These are phyloP conservation scores for Ruditapes philippinarum DNA, from an alignment of 1,140 invertebrate species.

Conservation along the genomic window DNA sequence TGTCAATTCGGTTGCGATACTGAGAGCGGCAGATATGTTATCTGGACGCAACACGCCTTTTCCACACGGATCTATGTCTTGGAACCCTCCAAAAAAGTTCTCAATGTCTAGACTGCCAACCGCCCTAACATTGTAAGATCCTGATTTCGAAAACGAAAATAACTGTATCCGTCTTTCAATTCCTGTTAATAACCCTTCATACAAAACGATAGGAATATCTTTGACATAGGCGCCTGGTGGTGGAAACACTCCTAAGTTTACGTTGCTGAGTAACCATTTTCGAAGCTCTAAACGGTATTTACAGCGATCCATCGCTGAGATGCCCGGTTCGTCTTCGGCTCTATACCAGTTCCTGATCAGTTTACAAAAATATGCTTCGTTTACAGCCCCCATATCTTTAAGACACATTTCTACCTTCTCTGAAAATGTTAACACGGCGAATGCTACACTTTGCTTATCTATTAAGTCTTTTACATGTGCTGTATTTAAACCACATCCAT, in stretches of 20 bases:
- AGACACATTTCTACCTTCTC: not conserved
- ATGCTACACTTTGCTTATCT: conserved; percentile 4
- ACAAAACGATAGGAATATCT: not conserved
- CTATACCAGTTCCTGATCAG: not conserved
- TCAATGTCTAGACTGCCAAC: conserved; percentile 24
- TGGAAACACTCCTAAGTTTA: not conserved
- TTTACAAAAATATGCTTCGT: not conserved
- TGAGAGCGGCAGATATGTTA: not conserved
- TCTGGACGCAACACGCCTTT: not conserved
- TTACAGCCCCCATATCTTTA: not conserved
- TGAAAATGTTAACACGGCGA: not conserved
- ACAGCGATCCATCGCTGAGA: not conserved
- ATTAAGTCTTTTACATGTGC: not conserved
- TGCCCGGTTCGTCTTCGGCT: not conserved
- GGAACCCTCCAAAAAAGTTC: conserved; percentile 27
- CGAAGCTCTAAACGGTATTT: not conserved
- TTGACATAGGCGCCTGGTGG: not conserved
- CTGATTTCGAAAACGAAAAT: not conserved
- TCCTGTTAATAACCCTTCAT: conserved; percentile 14
- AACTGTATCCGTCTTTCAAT: conserved; percentile 20
- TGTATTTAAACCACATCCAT: not conserved
- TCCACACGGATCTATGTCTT: conserved; percentile 9
- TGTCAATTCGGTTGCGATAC: not conserved
- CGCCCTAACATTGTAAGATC: not conserved
- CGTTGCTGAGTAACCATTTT: not conserved